Evolutionary conservation across 2,113 vertebrate genomes (phyloP), one percentile per base, ranked within the genome.

Genomic region (Chinchilla lanigera): DNA sequence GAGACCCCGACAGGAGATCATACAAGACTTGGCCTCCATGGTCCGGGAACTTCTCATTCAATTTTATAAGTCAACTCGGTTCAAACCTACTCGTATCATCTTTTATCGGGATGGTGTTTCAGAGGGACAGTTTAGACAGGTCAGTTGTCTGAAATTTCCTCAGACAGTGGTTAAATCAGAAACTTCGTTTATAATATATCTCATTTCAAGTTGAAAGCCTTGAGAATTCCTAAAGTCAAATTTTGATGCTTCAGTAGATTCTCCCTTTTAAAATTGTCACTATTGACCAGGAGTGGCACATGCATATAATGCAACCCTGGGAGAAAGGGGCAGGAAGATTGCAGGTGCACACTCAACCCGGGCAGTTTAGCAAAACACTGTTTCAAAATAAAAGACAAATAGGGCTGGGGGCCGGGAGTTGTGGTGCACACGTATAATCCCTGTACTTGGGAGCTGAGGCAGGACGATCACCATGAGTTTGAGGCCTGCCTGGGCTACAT

Each of bases 31-130:
- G 90, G 99, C 99, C 97, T 99, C 99, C 91, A 99, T 99, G 99
- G 99, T 99, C 98, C 99, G 99, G 65, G 99, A 99, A 98, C 98
- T 99, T 86, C 99, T 99, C 94, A 99, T 99, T 98, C 99, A 99
- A 97, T 99, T 99, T 99, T 99, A 99, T 99, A 99, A 99, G 97
- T 99, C 99, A 16, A 99, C 99, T 5, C 99, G 99, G 73, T 99
- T 99, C 99, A 99, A 99, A 97, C 99, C 99, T 98, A 99, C 99
- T 6, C 98, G 99, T 5, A 99, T 99, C 98, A 99, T 99, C 98
- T 99, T 99, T 99, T 99, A 99, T 56, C 98, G 99, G 71, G 99
- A 99, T 11, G 99, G 99, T 41, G 99, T 99, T 96, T 99, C 99
- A 91, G 99, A 99, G 98, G 99, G 99, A 95, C 99, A 99, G 97